Evolutionary conservation across 2,888 invertebrate genomes (phyloP), one percentile per base, ranked within the genome.

Genomic region (Epistrophella euchroma): DNA sequence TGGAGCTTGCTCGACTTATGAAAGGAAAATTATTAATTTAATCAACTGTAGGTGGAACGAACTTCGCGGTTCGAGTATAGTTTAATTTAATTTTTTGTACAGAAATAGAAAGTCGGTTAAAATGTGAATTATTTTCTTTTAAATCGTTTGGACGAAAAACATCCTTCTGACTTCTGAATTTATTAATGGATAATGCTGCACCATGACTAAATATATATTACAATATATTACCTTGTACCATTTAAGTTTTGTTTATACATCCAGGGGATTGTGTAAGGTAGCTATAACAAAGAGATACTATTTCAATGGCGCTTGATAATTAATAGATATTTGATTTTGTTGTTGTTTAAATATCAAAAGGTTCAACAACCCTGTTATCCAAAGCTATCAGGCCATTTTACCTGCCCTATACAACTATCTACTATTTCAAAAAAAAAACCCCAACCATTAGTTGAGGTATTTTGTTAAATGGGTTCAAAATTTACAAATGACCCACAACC

Each of bases 401-500:
- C 17, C 35, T 56, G 11, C 11, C 15, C 15, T n/a, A n/a, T n/a
- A 25, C 25, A 52, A 25, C 43, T 2, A 45, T n/a, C 0, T 47
- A 9, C 11, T 19, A n/a, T 9, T 17, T 3, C 7, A 45, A 45
- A 17, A 1, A 17, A 45, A 43, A 19, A 15, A 22, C 22, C 50
- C 22, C 19, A 45, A 7, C 22, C 15, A 5, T 13, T 52, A 4
- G 6, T 25, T 25, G 11, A 11, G 32, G 32, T 56, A 52, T 28
- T 52, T 28, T n/a, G 4, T 3, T 28, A 52, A 52, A 52, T 52
- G n/a, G 13, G 35, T 68, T 52, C 68, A 68, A 37, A 52, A 15
- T 66, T 68, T 52, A 32, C 35, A 50, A 68, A 13, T 52, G 37
- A 68, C 66, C 66, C 50, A 47, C 50, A 66, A 66, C 13, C 2